These are phyloP conservation scores for Coptotermes formosanus DNA, from an alignment of 1,140 invertebrate species.

Conservation along the genomic window DNA sequence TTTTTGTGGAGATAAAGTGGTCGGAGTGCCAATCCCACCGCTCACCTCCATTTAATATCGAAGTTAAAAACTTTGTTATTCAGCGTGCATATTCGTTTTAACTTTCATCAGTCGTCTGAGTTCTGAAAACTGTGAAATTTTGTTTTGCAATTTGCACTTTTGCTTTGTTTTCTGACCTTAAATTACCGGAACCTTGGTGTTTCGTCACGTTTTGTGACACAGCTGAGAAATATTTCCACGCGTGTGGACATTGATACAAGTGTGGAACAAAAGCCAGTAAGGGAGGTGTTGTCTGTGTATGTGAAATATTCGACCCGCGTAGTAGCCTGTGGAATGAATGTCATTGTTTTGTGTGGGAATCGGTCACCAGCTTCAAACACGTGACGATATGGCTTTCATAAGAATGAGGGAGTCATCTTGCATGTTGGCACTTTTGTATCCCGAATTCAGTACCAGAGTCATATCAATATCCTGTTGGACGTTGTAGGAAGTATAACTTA, in stretches of 20 bases:
- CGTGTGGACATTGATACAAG: neutral
- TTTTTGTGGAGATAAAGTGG: no score
- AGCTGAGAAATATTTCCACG: slow-evolving; percentile 14
- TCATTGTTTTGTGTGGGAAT: slow-evolving; percentile 9
- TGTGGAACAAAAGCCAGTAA: neutral
- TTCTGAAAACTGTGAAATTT: no score
- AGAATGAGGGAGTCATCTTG: neutral
- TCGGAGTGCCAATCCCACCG: no score
- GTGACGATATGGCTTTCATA: neutral
- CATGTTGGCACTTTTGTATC: neutral
- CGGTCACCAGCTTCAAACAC: neutral
- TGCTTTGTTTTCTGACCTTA: neutral
- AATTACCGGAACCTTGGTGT: neutral
- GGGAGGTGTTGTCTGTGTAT: neutral
- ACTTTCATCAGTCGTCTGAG: no score
- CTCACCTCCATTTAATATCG: no score
- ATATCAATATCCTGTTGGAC: no score
- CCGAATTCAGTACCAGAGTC: neutral
- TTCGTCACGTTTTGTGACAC: neutral
- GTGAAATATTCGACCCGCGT: neutral
- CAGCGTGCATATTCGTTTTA: no score
- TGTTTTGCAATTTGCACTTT: no score
- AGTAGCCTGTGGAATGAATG: neutral
- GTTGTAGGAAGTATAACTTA: no score
- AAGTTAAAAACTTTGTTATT: no score